Evolutionary conservation across 37 sponge, comb jelly and placozoan genomes (phyloP), one percentile per base, ranked within the genome.

Genomic region (Chondrosia reniformis): DNA sequence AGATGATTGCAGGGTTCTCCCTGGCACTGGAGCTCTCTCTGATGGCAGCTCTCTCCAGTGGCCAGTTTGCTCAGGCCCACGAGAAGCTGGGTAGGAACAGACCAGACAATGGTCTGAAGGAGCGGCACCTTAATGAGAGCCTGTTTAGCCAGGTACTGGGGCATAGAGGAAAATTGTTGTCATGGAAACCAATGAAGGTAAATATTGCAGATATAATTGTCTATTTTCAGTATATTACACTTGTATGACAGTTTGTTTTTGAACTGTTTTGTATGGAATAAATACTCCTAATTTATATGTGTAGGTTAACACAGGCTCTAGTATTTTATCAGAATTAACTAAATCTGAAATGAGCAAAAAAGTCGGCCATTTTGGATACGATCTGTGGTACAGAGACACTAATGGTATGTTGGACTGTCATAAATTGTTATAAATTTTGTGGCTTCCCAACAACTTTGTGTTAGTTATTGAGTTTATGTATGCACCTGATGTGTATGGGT

Each of bases 321-420:
- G 92, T 58, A 91, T 91, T 58, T 63, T 91, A 15, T 87, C 92
- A 58, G 92, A 91, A n/a, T 55, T 91, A 28, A 87, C 92, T 33
- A 84, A 78, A 39, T 28, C 75, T 34, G 88, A 91, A 45, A 46
- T 91, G 42, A 81, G 69, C 32, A 91, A 91, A 67, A 87, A 84
- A 77, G 88, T 91, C 40, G 92, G 92, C 30, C 92, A 91, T 76
- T 84, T 91, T 76, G 92, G 85, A 41, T 84, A 76, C 66, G 63
- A 54, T 5, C n/a, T 85, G 33, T 24, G 15, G 41, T 89, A 85
- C 78, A 66, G 13, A 33, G 1, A 25, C 34, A 3, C 21, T 45
- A 33, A 12, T 2, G 61, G 77, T 77, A 77, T 8, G 61, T 75
- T 32, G 2, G 33, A 28, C 1, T 32, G 55, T 55, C 21, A 56